Conservation (phyloP, 2,888 invertebrate species). For the Nephrotoma guestfalica region DNA sequence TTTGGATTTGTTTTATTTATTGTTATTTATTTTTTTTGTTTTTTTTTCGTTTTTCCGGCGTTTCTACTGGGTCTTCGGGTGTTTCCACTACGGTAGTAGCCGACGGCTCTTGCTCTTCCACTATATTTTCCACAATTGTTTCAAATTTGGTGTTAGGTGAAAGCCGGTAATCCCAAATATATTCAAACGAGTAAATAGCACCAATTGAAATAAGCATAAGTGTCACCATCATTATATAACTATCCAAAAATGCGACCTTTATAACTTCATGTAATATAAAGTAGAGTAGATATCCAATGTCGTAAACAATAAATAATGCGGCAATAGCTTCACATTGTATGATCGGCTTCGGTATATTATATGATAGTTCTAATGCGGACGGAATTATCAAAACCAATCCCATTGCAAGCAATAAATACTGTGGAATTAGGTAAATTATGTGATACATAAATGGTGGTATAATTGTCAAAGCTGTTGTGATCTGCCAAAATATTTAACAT, state of each 20-base stretch:
- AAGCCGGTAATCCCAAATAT: too few species aligned
- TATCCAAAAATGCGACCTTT: not conserved
- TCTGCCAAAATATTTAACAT: not conserved
- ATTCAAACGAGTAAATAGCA: too few species aligned
- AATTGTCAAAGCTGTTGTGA: not conserved
- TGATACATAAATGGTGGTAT: not conserved
- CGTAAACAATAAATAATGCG: not conserved
- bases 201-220: too few species aligned
- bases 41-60: too few species aligned
- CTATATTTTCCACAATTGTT: too few species aligned
- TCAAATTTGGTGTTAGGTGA: too few species aligned
- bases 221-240: too few species aligned
- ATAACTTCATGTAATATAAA: not conserved
- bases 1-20: too few species aligned
- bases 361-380: not conserved
- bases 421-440: not conserved
- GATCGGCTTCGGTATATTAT: not conserved
- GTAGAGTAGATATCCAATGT: not conserved
- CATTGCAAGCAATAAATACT: not conserved
- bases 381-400: not conserved
- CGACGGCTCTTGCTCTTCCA: too few species aligned
- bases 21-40: too few species aligned
- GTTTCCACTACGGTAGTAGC: too few species aligned
- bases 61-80: too few species aligned
- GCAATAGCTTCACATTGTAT: not conserved